A percentile compares a stretch with the other conserved stretches of the same genome.
These are phyloP conservation scores for Hemiprocne comata DNA, from an alignment of 2,113 vertebrate species.

Conservation along the genomic window DNA sequence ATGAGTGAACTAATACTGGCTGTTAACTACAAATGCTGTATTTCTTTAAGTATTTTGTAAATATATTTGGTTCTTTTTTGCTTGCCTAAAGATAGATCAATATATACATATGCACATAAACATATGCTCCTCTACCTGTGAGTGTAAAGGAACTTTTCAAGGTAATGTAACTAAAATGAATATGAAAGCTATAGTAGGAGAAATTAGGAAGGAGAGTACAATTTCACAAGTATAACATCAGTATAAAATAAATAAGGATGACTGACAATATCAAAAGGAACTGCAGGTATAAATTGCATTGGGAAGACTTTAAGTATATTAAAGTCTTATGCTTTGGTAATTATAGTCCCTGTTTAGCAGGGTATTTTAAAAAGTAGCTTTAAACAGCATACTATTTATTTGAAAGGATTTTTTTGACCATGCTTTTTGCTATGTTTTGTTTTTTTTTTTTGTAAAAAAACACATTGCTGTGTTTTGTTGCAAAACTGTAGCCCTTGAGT, in stretches of 20 bases:
- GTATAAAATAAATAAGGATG: not conserved
- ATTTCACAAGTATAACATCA: not conserved
- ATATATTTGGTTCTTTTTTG: not conserved
- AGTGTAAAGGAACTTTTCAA: not conserved
- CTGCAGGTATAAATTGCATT: not conserved
- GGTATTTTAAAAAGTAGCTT: not conserved
- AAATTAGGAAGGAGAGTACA: not conserved
- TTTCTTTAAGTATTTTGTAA: not conserved
- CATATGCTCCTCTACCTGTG: not conserved
- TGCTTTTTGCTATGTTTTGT: not conserved
- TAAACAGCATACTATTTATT: not conserved
- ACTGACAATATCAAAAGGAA: not conserved
- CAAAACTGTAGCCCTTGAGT: not conserved
- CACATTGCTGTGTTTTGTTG: not conserved
- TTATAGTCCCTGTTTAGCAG: not conserved
- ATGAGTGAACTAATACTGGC: not conserved
- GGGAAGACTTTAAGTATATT: not conserved
- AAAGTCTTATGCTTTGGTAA: not conserved
- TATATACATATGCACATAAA: not conserved
- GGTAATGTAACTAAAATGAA: not conserved
- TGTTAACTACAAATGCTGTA: not conserved
- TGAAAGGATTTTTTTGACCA: not conserved
- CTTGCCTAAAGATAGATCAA: not conserved
- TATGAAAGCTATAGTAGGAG: not conserved
- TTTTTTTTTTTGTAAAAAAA: fast-evolving